Evolutionary conservation across 2,113 vertebrate species (phyloP).

Genomic region (Oryzias woworae): DNA sequence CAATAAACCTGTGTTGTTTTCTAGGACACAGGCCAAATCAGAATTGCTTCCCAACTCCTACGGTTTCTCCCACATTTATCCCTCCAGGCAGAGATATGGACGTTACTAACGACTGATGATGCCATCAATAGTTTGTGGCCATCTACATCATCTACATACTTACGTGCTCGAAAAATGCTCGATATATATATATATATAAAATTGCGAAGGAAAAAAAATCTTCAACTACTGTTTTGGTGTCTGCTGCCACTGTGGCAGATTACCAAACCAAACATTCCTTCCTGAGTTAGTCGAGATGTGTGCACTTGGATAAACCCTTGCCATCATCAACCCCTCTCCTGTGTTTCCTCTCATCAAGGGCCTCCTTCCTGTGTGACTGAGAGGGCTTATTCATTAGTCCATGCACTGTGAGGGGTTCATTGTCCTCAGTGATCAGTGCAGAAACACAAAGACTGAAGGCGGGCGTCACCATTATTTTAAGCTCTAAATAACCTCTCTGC

Average conservation of each 20-base stretch:
- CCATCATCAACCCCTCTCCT: conserved; percentile 49
- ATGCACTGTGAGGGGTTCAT: conserved; percentile 63
- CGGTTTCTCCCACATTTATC: too few species aligned
- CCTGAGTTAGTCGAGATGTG: conserved; percentile 47
- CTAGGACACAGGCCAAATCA: too few species aligned
- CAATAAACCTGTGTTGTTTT: too few species aligned
- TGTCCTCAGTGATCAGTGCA: conserved; percentile 63
- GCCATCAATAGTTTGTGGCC: too few species aligned
- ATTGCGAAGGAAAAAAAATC: conserved; percentile 1
- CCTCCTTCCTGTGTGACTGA: conserved; percentile 72
- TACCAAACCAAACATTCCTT: conserved; percentile 45
- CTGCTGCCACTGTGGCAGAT: conserved; percentile 32
- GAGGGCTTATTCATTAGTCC: conserved; percentile 72
- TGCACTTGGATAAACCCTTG: conserved; percentile 39
- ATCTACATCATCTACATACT: too few species aligned
- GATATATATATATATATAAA: not conserved
- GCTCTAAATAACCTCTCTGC: conserved; percentile 68
- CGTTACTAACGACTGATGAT: too few species aligned
- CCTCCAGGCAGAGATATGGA: too few species aligned
- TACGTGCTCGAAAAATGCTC: too few species aligned
- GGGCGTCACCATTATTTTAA: conserved; percentile 67
- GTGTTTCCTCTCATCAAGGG: conserved; percentile 64
- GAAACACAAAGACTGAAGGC: conserved; percentile 67
- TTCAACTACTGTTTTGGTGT: conserved; percentile 10
- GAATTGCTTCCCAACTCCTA: too few species aligned